Percentiles rank a stretch among this genome's conserved stretches.
These are phyloP conservation scores for Caligus rogercresseyi DNA, from an alignment of 1,140 invertebrate species.

Conservation along the genomic window DNA sequence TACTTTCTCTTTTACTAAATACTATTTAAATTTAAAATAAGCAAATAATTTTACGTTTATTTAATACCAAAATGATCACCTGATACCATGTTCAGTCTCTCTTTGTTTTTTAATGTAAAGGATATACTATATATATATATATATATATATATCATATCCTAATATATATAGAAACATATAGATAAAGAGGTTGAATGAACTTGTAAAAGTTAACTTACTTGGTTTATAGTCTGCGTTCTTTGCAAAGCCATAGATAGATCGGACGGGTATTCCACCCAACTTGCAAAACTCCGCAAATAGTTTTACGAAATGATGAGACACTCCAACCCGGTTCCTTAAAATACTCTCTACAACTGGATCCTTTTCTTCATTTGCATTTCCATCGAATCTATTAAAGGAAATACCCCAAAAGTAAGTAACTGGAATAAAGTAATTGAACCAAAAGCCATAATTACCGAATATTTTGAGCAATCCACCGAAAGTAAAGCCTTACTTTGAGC, in stretches of 20 bases:
- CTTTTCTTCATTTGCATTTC: conserved; percentile 26
- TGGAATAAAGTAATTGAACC: conserved; percentile 7
- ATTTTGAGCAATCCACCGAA: conserved; percentile 28
- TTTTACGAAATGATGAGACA: conserved; percentile 28
- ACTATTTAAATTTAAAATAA: background rate
- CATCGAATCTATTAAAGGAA: conserved; percentile 18
- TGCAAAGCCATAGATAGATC: conserved; percentile 29
- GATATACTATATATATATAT: no score
- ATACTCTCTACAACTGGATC: conserved; percentile 25
- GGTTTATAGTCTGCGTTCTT: conserved; percentile 28
- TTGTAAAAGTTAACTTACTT: conserved; percentile 18
- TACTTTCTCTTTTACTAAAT: background rate
- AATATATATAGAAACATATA: no score
- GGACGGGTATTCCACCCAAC: conserved; percentile 26
- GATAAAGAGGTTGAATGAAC: background rate
- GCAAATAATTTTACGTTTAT: conserved; percentile 3
- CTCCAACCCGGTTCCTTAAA: conserved; percentile 25
- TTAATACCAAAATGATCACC: background rate
- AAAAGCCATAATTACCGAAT: conserved; percentile 24
- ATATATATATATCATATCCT: no score
- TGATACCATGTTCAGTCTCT: conserved; percentile 2
- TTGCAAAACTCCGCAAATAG: conserved; percentile 29
- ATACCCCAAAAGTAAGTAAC: background rate
- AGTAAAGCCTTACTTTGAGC: conserved; percentile 26
- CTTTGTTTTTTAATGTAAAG: background rate